These are phyloP conservation scores for Aporophyla lueneburgensis DNA, from an alignment of 2,888 invertebrate genomes.

Conservation along the genomic window DNA sequence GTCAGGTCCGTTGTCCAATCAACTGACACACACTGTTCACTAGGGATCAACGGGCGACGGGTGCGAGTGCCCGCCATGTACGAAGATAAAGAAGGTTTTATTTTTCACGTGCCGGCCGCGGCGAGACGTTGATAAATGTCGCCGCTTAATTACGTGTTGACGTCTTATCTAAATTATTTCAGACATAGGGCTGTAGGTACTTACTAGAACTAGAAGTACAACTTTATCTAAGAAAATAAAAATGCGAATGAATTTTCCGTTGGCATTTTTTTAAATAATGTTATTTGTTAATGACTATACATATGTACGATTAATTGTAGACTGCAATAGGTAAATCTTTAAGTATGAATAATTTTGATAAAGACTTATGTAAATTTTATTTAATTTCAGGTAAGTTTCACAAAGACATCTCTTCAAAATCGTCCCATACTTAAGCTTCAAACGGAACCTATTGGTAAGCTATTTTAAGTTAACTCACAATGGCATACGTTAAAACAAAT, in stretches of 20 bases:
- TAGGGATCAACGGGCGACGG: constrained; percentile 79
- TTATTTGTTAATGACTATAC: not conserved
- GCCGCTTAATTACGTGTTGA: constrained; percentile 69
- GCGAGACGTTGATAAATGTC: constrained; percentile 71
- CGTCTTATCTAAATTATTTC: constrained; percentile 65
- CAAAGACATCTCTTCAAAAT: not conserved
- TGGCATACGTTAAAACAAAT: not conserved
- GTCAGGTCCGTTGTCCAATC: constrained; percentile 88
- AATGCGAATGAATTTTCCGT: not conserved
- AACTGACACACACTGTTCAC: constrained; percentile 87
- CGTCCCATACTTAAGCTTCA: not conserved
- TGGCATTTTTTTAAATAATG: not conserved
- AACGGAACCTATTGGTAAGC: not conserved
- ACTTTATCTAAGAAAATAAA: not conserved
- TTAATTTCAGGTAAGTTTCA: constrained; percentile 64
- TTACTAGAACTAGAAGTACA: constrained; percentile 16
- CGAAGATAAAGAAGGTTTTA: constrained; percentile 72
- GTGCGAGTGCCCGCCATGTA: constrained; percentile 69
- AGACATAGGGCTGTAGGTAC: constrained; percentile 19
- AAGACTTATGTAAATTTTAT: constrained; percentile 19
- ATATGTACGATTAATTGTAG: too few species aligned
- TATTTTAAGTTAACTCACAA: not conserved
- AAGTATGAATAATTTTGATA: not conserved
- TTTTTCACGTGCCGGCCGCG: constrained; percentile 66
- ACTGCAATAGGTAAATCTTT: too few species aligned